Percentiles rank a stretch among this genome's conserved stretches.
These are phyloP conservation scores for Volucella bombylans DNA, from an alignment of 2,888 invertebrate genomes.

Conservation along the genomic window DNA sequence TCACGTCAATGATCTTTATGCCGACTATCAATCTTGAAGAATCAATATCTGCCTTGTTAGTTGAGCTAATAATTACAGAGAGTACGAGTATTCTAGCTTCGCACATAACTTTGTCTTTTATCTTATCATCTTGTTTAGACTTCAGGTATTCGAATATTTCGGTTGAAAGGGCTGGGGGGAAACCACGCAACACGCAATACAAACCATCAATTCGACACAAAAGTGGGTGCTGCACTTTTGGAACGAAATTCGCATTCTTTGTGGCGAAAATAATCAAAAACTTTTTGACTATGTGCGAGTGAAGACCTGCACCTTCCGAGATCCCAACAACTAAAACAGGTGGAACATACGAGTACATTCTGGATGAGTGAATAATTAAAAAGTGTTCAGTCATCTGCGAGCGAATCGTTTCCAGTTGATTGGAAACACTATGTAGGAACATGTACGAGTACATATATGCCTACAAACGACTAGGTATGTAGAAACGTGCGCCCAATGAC, in stretches of 20 bases:
- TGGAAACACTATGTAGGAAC: slow-evolving; percentile 3
- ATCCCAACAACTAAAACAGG: neutral
- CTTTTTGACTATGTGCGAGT: neutral
- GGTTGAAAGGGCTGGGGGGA: neutral
- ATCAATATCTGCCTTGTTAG: slow-evolving; percentile 11
- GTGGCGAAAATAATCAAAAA: slow-evolving; percentile 9
- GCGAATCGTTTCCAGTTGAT: slow-evolving; percentile 37
- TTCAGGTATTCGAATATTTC: neutral
- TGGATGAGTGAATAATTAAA: slow-evolving; percentile 35
- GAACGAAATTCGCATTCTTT: neutral
- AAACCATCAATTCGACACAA: slow-evolving; percentile 21
- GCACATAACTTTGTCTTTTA: slow-evolving; percentile 17
- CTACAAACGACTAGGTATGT: too few species aligned
- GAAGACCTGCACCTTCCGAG: slow-evolving; percentile 20
- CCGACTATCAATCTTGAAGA: slow-evolving; percentile 18
- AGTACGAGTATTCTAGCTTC: neutral
- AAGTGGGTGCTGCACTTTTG: neutral
- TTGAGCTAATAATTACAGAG: slow-evolving; percentile 30
- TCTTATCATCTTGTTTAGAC: slow-evolving; percentile 34
- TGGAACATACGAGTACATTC: slow-evolving; percentile 19
- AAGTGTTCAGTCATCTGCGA: slow-evolving; percentile 50
- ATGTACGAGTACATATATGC: too few species aligned
- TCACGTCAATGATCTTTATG: slow-evolving; percentile 46
- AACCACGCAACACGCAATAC: neutral
- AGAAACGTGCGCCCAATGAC: slow-evolving; percentile 5